These are phyloP conservation scores for Elephas maximus DNA, from an alignment of 2,113 vertebrate species.

Conservation along the genomic window DNA sequence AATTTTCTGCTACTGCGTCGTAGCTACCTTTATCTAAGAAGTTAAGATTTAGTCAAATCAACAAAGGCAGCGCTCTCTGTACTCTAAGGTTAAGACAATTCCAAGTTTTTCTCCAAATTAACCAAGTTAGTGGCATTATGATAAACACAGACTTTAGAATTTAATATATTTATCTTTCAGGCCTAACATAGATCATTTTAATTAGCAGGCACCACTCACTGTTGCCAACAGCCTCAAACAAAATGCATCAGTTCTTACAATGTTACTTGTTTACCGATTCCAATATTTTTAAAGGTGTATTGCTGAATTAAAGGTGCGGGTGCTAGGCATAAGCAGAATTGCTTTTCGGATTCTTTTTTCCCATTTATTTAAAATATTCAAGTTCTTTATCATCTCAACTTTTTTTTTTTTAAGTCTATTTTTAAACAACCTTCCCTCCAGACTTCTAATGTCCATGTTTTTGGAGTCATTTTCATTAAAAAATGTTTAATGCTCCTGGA, in stretches of 20 bases:
- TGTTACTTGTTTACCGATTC: slow-evolving; percentile 30
- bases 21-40: slow-evolving; percentile 18
- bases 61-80: not conserved
- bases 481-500: slow-evolving; percentile 4
- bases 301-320: not conserved
- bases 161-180: slow-evolving; percentile 27
- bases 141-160: not conserved
- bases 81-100: not conserved
- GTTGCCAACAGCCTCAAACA: not conserved
- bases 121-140: slow-evolving; percentile 8
- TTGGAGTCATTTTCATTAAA: slow-evolving; percentile 3
- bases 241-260: slow-evolving; percentile 46
- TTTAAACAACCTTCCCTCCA: not conserved
- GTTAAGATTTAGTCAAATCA: not conserved
- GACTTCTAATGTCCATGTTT: not conserved
- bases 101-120: not conserved
- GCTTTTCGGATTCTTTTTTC: not conserved
- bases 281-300: slow-evolving; percentile 9
- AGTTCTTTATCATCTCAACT: slow-evolving; percentile 8
- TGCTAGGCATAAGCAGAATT: not conserved
- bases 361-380: not conserved
- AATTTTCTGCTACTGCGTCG: slow-evolving; percentile 28
- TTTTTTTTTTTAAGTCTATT: slow-evolving; percentile 3
- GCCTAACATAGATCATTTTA: not conserved
- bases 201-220: not conserved